Conservation (phyloP, 2,888 invertebrate genomes). For the Parthenolecanium corni region DNA sequence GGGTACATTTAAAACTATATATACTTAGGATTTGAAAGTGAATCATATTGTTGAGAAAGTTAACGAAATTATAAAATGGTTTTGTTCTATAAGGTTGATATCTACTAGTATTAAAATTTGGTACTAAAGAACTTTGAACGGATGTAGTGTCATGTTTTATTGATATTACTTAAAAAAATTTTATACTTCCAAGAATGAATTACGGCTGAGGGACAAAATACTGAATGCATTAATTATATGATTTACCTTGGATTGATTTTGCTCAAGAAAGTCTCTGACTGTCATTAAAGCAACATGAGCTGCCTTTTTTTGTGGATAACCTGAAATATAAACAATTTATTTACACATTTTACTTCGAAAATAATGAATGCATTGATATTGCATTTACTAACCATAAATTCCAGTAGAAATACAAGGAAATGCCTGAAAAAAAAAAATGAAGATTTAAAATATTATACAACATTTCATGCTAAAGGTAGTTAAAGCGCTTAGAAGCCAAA, state of each 20-base stretch:
- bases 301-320: conserved; percentile 68
- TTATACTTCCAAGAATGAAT: background rate
- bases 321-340: conserved; percentile 35
- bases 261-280: conserved; percentile 51
- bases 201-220: background rate
- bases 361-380: background rate
- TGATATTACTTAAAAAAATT: too few relatives aligned
- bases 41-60: too few relatives aligned
- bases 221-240: background rate
- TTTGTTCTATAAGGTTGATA: too few relatives aligned
- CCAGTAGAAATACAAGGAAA: conserved; percentile 89
- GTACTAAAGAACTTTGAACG: background rate
- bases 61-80: too few relatives aligned
- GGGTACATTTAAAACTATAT: background rate
- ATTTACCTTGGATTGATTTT: conserved; percentile 39
- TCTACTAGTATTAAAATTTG: too few relatives aligned
- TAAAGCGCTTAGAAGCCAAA: too few relatives aligned
- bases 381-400: conserved; percentile 51
- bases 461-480: too few relatives aligned
- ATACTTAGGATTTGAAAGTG: too few relatives aligned
- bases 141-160: background rate
- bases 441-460: background rate
- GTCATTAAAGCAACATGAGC: conserved; percentile 59
- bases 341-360: too few relatives aligned
- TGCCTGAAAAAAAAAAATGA: conserved; percentile 43